phyloP scores from a whole-genome alignment of 37 sponge, comb jelly and placozoan genomes.

The Chondrosia reniformis region DNA sequence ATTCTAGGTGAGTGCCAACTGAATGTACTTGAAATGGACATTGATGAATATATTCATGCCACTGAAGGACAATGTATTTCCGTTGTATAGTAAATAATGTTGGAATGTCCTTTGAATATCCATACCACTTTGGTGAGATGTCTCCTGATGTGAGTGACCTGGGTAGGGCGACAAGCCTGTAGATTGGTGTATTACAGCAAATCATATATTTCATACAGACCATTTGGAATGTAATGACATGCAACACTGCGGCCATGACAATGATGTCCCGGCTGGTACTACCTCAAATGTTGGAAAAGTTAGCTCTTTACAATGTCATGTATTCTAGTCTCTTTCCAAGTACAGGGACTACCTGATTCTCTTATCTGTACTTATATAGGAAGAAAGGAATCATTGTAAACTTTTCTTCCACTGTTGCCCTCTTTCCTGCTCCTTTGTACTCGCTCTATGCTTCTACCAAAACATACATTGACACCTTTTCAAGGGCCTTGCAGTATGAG shows the following conservation, averaged over 20 bases:
- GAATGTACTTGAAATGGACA: too few species aligned
- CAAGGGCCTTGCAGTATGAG: conserved; percentile 43
- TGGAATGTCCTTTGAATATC: not conserved
- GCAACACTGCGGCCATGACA: conserved; percentile 17
- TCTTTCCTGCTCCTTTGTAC: not conserved
- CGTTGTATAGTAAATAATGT: conserved; percentile 13
- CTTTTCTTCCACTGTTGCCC: conserved; percentile 8
- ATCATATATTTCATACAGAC: too few species aligned
- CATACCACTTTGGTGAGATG: not conserved
- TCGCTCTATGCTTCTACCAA: conserved; percentile 31
- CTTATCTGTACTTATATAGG: too few species aligned
- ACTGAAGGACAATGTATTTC: too few species aligned
- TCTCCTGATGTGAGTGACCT: not conserved
- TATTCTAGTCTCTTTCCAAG: too few species aligned
- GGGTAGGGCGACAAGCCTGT: too few species aligned
- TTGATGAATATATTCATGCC: too few species aligned
- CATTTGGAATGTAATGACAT: conserved; percentile 13
- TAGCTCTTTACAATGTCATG: too few species aligned
- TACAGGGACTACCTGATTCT: too few species aligned
- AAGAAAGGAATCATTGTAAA: conserved; percentile 28
- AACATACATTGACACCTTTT: conserved; percentile 50
- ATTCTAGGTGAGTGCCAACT: conserved; percentile 45
- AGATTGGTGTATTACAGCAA: too few species aligned
- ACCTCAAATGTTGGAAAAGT: conserved; percentile 26
- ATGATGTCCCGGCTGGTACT: conserved; percentile 21